Evolutionary conservation across 2,888 invertebrate species (phyloP).

Genomic region (Calameuta pallipes): DNA sequence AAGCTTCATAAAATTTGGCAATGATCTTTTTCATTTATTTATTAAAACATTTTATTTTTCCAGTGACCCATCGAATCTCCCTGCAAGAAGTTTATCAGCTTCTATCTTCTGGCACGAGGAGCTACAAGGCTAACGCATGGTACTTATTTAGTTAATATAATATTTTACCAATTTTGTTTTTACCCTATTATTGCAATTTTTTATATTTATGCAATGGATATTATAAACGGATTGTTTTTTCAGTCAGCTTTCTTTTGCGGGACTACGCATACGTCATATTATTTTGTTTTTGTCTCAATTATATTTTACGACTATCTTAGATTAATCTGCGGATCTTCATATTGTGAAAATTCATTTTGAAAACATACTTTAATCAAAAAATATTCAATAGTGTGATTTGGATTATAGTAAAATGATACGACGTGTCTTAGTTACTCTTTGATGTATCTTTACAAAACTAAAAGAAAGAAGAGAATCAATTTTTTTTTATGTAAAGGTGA

Average conservation of each 20-base stretch:
- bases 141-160: constrained; percentile 3
- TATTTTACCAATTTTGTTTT: constrained; percentile 10
- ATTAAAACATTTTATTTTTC: background rate
- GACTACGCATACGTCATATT: constrained; percentile 9
- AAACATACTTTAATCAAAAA: background rate
- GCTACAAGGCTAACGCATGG: background rate
- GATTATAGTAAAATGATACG: too few relatives aligned
- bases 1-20: background rate
- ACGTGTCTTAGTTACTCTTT: background rate
- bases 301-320: background rate
- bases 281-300: constrained; percentile 1
- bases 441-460: background rate
- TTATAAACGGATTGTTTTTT: constrained; percentile 6
- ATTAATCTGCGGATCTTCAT: background rate
- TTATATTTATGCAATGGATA: background rate
- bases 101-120: background rate
- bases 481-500: background rate
- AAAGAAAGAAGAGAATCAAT: background rate
- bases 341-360: background rate
- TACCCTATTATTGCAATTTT: constrained; percentile 9
- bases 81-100: background rate
- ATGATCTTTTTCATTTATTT: background rate
- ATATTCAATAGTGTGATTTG: too few relatives aligned
- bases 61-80: background rate
- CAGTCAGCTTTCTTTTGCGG: constrained; percentile 9